Percentiles rank a stretch among this genome's conserved stretches.
These are phyloP conservation scores for Hemicrepidius hirtus DNA, from an alignment of 2,888 invertebrate genomes.

Conservation along the genomic window DNA sequence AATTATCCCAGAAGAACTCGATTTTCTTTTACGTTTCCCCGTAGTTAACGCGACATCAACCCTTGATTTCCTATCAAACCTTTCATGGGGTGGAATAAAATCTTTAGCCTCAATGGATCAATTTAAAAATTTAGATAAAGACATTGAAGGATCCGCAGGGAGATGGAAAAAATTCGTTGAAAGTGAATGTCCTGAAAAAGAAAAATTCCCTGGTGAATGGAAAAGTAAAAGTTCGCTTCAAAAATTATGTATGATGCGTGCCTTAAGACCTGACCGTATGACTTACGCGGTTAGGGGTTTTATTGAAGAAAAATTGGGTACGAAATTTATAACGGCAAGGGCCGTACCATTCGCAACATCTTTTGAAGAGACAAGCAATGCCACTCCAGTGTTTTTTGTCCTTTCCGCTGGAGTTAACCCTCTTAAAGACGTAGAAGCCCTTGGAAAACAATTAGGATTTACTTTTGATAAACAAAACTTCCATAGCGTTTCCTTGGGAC, in stretches of 20 bases:
- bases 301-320: conserved; percentile 91
- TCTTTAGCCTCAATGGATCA: conserved; percentile 85
- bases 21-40: conserved; percentile 91
- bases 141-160: conserved; percentile 93
- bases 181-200: conserved; percentile 93
- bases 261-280: conserved; percentile 94
- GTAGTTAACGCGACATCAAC: conserved; percentile 84
- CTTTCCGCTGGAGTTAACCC: conserved; percentile 96
- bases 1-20: conserved; percentile 84
- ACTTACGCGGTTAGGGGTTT: conserved; percentile 92
- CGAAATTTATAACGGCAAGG: conserved; percentile 86
- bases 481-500: conserved; percentile 94
- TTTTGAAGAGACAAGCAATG: conserved; percentile 87
- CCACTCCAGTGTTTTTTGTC: conserved; percentile 94
- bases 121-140: conserved; percentile 89
- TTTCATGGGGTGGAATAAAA: conserved; percentile 93
- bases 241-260: conserved; percentile 93
- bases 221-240: conserved; percentile 91
- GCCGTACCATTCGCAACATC: conserved; percentile 89
- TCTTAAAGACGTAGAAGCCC: conserved; percentile 91
- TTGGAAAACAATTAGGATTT: conserved; percentile 88
- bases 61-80: conserved; percentile 87
- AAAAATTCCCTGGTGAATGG: conserved; percentile 97
- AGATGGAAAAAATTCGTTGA: conserved; percentile 96
- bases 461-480: conserved; percentile 88